Evolutionary conservation across 2,797 vertebrate species (phyloP), one percentile per base, ranked within the genome.

Genomic region (Diglossa cyanea): DNA sequence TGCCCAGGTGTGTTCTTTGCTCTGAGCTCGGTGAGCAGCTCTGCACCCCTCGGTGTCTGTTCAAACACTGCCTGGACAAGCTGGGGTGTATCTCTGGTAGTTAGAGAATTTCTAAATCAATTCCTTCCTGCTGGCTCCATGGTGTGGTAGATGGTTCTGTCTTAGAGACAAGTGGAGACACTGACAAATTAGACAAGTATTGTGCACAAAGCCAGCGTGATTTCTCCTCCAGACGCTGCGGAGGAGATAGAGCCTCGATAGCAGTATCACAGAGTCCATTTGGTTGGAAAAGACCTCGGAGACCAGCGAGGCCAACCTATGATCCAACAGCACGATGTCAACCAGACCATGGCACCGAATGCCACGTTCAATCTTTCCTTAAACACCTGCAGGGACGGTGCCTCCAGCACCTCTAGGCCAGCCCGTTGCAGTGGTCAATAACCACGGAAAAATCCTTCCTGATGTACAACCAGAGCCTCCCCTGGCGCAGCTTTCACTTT

Each of bases 161-260:
- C 11, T n/a, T 10, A 28, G 39, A 9, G 17, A 13, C 6, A 35
- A 24, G 25, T 2, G 39, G 18, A 48, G 21, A 61, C 40, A 48
- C 40, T 4, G 25, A 20, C 8, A n/a, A 28, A 42, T 9, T 0
- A 10, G 51, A 35, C 24, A 13, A 51, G 25, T 21, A 11, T 47
- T 40, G 4, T 11, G n/a, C 12, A 35, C 35, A 15, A 45, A 21
- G 18, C 4, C 4, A 0, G 13, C 1, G 7, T 3, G 17, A 8
- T 31, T 80, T 84, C 51, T n/a, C 11, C 55, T n/a, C 30, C 35
- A 15, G 45, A 50, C 24, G 9, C 42, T 11, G 1, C 24, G n/a
- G n/a, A 33, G 13, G 54, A 55, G n/a, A 53, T 3, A n/a, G 42
- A 75, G 10, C 28, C 61, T 33, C 30, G 17, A 26, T 0, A 33